phyloP scores from a whole-genome alignment of 2,888 invertebrate species.

The Leptogaster cylindrica region DNA sequence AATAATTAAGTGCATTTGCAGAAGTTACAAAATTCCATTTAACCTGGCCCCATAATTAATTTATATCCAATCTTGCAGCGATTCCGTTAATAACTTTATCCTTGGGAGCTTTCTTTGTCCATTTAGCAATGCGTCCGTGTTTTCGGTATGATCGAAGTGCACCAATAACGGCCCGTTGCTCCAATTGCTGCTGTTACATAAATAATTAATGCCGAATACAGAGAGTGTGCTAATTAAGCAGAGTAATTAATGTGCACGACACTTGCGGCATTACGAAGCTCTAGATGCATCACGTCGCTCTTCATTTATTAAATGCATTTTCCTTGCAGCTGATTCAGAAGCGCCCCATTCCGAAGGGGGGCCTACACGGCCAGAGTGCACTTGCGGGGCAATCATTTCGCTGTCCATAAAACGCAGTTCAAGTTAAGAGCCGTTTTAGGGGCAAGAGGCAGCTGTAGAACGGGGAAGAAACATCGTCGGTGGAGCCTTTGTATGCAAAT shows the following conservation, averaged over 20 bases:
- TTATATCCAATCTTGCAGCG: no score
- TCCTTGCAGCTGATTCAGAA: constrained; percentile 4
- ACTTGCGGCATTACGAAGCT: background rate
- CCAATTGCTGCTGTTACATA: constrained; percentile 9
- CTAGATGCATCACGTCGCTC: background rate
- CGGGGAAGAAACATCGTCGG: constrained; percentile 15
- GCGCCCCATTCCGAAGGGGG: background rate
- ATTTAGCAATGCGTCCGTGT: background rate
- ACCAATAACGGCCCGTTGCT: constrained; percentile 3
- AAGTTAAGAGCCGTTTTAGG: background rate
- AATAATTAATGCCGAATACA: constrained; percentile 26
- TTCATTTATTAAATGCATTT: constrained; percentile 5
- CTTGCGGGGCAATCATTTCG: background rate
- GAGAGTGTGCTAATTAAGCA: constrained; percentile 19
- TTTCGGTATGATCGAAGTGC: background rate
- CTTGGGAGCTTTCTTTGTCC: constrained; percentile 7
- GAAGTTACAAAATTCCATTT: no score
- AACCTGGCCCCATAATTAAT: no score
- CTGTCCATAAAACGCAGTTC: background rate
- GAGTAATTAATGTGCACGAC: background rate
- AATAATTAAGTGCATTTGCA: no score
- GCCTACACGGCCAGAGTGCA: background rate
- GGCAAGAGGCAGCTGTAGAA: constrained; percentile 12
- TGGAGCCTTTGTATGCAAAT: constrained; percentile 23
- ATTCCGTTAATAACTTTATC: constrained; percentile 36